phyloP scores from a whole-genome alignment of 2,888 invertebrate genomes.

The Perizoma affinitatum region DNA sequence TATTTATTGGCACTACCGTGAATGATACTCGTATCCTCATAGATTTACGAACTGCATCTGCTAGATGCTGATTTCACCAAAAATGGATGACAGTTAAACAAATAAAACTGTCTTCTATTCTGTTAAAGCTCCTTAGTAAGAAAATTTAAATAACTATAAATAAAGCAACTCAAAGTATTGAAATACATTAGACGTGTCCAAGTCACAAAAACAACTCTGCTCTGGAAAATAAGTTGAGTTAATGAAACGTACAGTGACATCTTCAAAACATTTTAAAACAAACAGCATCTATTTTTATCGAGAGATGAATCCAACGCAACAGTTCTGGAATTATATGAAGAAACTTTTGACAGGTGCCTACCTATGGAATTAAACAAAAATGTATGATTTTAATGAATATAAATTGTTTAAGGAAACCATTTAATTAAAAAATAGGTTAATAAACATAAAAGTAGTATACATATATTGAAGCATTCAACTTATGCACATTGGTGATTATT shows the following conservation, averaged over 20 bases:
- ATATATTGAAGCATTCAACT: too few relatives aligned
- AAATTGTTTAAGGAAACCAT: too few relatives aligned
- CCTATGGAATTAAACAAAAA: too few relatives aligned
- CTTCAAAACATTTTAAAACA: slow-evolving; percentile 34
- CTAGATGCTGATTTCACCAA: not conserved
- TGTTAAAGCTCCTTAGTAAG: not conserved
- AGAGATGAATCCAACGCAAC: not conserved
- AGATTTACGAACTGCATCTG: not conserved
- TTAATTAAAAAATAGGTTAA: too few relatives aligned
- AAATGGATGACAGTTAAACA: not conserved
- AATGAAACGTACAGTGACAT: slow-evolving; percentile 18
- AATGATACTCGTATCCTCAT: too few relatives aligned
- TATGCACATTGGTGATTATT: too few relatives aligned
- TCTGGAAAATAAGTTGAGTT: slow-evolving; percentile 5
- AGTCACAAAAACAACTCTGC: not conserved
- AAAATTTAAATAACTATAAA: slow-evolving; percentile 2
- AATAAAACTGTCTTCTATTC: not conserved
- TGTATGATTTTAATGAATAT: too few relatives aligned
- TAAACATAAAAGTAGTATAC: too few relatives aligned
- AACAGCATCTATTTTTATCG: slow-evolving; percentile 46
- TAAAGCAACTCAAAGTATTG: slow-evolving; percentile 12
- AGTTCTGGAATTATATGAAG: too few relatives aligned
- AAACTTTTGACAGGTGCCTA: not conserved
- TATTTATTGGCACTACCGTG: too few relatives aligned
- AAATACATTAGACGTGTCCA: slow-evolving; percentile 4